These are phyloP conservation scores for Bothrops jararaca DNA, from an alignment of 2,113 vertebrate species.

Conservation along the genomic window DNA sequence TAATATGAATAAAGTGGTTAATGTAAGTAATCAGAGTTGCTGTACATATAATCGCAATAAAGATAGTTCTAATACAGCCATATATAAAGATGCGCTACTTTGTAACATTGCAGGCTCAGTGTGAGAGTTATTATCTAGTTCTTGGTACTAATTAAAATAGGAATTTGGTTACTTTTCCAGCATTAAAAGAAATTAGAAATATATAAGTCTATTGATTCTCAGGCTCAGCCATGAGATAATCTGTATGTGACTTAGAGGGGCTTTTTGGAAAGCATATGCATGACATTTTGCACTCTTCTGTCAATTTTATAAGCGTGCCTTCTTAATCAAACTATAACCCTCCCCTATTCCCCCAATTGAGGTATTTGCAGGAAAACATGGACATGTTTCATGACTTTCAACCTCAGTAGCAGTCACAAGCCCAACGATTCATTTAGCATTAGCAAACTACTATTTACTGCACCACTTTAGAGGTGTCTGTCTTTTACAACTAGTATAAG, in stretches of 20 bases:
- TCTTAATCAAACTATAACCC: background rate
- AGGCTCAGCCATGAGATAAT: background rate
- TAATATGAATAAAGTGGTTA: background rate
- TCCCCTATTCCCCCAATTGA: background rate
- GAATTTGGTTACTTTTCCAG: background rate
- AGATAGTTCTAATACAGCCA: background rate
- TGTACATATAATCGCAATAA: background rate
- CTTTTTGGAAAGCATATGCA: background rate
- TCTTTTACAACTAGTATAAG: background rate
- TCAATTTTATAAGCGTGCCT: background rate
- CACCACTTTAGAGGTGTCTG: background rate
- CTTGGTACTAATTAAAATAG: background rate
- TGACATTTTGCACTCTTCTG: background rate
- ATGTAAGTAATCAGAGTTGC: background rate
- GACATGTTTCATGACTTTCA: background rate
- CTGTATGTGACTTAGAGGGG: background rate
- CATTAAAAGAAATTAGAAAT: background rate
- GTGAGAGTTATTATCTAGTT: background rate
- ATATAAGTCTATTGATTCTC: background rate
- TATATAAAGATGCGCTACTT: background rate
- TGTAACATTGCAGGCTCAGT: background rate
- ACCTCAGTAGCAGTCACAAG: background rate
- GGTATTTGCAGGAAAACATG: background rate
- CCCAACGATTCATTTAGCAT: background rate
- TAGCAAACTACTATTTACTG: background rate